Conservation (phyloP, 2,797 vertebrate genomes). For the Dermochelys coriacea region DNA sequence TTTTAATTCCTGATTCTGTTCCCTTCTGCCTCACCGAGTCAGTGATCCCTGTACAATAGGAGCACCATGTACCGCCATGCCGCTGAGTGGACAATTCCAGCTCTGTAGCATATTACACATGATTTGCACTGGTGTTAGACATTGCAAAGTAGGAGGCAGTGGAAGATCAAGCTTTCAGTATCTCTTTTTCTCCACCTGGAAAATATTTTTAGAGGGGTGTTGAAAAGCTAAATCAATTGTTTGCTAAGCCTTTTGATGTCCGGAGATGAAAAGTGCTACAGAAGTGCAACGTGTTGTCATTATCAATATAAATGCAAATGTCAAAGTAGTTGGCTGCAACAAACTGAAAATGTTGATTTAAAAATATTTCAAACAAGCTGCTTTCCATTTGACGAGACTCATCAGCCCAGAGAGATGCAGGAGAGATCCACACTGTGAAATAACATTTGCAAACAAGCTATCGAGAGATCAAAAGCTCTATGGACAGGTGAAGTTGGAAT, state of each 20-base stretch:
- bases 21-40: not conserved
- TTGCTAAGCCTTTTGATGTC: not conserved
- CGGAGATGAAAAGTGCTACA: not conserved
- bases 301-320: not conserved
- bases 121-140: not conserved
- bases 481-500: not conserved
- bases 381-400: conserved; percentile 32
- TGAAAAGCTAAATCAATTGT: not conserved
- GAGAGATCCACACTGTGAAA: not conserved
- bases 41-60: not conserved
- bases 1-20: not conserved
- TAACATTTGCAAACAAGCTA: not conserved
- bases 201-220: not conserved
- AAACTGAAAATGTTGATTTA: conserved; percentile 7
- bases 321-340: conserved; percentile 23
- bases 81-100: not conserved
- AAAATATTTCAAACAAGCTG: conserved; percentile 51
- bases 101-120: not conserved
- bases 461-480: not conserved
- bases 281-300: not conserved
- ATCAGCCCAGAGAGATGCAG: fast-evolving
- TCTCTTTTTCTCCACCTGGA: not conserved
- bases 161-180: not conserved
- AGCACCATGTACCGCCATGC: fast-evolving
- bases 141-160: not conserved